Evolutionary conservation across 2,888 invertebrate species (phyloP).

Genomic region (Itoplectis maculator): DNA sequence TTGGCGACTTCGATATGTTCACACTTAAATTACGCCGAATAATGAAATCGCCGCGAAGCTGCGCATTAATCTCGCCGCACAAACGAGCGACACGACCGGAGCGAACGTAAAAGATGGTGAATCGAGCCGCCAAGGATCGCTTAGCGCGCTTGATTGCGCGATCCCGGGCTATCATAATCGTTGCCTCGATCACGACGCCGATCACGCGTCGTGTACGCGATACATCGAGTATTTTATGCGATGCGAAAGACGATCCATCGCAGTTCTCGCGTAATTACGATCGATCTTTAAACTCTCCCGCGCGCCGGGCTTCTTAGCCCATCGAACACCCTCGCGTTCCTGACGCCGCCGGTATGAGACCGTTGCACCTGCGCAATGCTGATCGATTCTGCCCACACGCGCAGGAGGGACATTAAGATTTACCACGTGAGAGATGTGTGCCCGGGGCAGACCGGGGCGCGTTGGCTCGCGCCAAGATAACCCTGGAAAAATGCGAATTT

Average conservation of each 20-base stretch:
- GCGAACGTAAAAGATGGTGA: not conserved
- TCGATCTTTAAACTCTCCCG: conserved; percentile 66
- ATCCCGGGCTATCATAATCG: conserved; percentile 63
- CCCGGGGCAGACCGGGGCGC: not conserved
- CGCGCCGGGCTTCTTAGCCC: conserved; percentile 24
- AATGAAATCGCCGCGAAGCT: conserved; percentile 16
- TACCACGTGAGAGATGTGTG: conserved; percentile 21
- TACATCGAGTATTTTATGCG: conserved; percentile 11
- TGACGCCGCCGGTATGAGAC: not conserved
- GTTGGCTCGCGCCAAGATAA: not conserved
- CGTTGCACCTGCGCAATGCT: conserved; percentile 33
- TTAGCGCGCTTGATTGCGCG: conserved; percentile 58
- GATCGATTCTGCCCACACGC: conserved; percentile 39
- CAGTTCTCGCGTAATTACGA: conserved; percentile 63
- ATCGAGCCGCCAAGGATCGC: not conserved
- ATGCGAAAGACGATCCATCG: conserved; percentile 51
- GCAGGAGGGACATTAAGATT: conserved; percentile 17
- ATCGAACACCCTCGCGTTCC: conserved; percentile 59
- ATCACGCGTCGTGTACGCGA: conserved; percentile 60
- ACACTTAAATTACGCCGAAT: conserved; percentile 33
- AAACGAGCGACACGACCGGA: conserved; percentile 35
- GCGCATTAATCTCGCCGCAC: conserved; percentile 43
- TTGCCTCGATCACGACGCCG: conserved; percentile 58
- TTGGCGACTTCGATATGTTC: conserved; percentile 46
- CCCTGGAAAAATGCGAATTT: too few relatives aligned